Percentiles rank a stretch among this genome's conserved stretches.
Evolutionary conservation across 2,797 vertebrate species (phyloP).

Genomic region (Danionella dracula): DNA sequence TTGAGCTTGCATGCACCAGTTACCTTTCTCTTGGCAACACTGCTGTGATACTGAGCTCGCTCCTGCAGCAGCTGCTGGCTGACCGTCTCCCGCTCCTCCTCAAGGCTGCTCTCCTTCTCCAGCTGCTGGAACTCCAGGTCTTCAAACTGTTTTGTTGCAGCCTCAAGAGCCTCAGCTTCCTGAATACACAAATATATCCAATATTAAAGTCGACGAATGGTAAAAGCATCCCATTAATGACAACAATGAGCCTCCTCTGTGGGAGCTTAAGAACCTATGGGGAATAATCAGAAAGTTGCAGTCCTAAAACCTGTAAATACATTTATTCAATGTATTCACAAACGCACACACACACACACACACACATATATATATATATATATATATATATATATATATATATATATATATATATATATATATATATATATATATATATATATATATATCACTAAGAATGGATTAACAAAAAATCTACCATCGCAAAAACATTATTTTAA

Average conservation of each 20-base stretch:
- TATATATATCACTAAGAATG: too few species aligned
- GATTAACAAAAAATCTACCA: too few species aligned
- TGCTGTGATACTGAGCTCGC: constrained; percentile 75
- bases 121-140: constrained; percentile 98
- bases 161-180: constrained; percentile 87
- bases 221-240: background rate
- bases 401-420: too few species aligned
- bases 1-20: background rate
- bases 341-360: too few species aligned
- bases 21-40: constrained; percentile 82
- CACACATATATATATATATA: too few species aligned
- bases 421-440: too few species aligned
- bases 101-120: constrained; percentile 88
- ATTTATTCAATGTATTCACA: too few species aligned
- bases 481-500: too few species aligned
- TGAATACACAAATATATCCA: constrained; percentile 47
- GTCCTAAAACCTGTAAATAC: background rate
- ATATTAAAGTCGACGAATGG: background rate
- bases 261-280: constrained; percentile 5
- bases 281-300: background rate
- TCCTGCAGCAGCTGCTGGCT: constrained; percentile 86
- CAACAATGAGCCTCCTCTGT: constrained; percentile 6
- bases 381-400: too few species aligned
- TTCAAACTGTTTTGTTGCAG: constrained; percentile 87
- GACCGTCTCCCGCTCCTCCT: constrained; percentile 85